Evolutionary conservation across 2,113 vertebrate genomes (phyloP).

Genomic region (Orthochromis malagaraziensis): DNA sequence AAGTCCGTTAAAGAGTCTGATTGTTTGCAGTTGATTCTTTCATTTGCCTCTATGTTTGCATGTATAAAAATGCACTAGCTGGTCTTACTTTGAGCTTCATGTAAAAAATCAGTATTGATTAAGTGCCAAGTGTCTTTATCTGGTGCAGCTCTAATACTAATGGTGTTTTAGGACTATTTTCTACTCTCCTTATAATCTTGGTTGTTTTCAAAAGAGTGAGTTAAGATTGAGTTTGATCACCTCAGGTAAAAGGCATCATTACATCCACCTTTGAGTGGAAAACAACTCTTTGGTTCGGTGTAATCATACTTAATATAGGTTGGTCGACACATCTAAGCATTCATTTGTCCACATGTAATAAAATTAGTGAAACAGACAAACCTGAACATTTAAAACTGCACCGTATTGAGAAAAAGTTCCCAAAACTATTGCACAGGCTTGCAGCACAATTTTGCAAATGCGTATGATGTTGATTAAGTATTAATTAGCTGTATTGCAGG

Average conservation of each 20-base stretch:
- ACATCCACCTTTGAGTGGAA: background rate
- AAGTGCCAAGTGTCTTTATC: background rate
- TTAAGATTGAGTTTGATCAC: background rate
- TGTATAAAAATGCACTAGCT: background rate
- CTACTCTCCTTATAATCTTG: background rate
- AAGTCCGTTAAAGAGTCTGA: background rate
- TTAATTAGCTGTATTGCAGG: background rate
- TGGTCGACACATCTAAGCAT: background rate
- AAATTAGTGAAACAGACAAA: background rate
- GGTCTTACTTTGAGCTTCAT: background rate
- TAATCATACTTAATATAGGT: background rate
- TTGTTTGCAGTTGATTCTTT: slow-evolving; percentile 18
- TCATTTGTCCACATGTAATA: background rate
- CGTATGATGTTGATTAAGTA: background rate
- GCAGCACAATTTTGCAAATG: background rate
- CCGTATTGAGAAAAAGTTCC: background rate
- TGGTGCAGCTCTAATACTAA: background rate
- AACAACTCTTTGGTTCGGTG: background rate
- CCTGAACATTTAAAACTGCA: background rate
- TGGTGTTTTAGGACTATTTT: background rate
- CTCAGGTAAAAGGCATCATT: background rate
- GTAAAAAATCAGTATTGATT: background rate
- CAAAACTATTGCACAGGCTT: background rate
- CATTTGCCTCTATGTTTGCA: background rate
- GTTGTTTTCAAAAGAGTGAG: background rate